These are phyloP conservation scores for Dyspetes luteomarginatus DNA, from an alignment of 2,888 invertebrate species.

Conservation along the genomic window DNA sequence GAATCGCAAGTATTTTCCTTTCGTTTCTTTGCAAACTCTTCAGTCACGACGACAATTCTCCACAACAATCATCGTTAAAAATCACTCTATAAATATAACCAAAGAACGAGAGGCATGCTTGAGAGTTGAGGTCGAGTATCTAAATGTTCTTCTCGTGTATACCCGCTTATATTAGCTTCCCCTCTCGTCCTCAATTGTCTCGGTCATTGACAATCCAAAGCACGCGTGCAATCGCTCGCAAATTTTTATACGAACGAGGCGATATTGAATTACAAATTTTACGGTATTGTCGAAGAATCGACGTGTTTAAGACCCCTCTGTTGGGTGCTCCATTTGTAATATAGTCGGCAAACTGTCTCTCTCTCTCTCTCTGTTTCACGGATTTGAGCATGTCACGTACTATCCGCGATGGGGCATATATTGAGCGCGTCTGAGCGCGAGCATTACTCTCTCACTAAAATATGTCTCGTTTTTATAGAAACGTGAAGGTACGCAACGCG, in stretches of 20 bases:
- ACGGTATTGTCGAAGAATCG: constrained; percentile 64
- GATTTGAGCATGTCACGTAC: constrained; percentile 59
- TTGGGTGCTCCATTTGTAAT: constrained; percentile 67
- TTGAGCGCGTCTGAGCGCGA: constrained; percentile 69
- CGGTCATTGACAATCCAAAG: constrained; percentile 72
- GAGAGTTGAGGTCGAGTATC: constrained; percentile 42
- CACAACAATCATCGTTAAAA: constrained; percentile 35
- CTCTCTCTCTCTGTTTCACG: constrained; percentile 27
- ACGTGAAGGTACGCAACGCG: constrained; percentile 82
- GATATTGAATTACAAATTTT: constrained; percentile 67
- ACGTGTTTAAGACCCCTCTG: constrained; percentile 23
- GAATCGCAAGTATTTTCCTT: neutral
- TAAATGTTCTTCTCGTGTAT: constrained; percentile 39
- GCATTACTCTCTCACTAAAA: constrained; percentile 73
- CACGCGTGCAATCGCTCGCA: constrained; percentile 72
- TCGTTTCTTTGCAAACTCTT: neutral
- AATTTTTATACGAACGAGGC: constrained; percentile 65
- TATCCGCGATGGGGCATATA: constrained; percentile 70
- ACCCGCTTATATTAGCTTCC: constrained; percentile 45
- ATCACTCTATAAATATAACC: constrained; percentile 38
- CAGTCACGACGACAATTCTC: neutral
- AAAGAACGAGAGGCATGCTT: constrained; percentile 1
- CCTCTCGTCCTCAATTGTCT: neutral
- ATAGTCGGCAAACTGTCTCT: constrained; percentile 58
- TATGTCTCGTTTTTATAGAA: constrained; percentile 80